phyloP scores from a whole-genome alignment of 2,888 invertebrate genomes.

The Crossocerus cetratus region DNA sequence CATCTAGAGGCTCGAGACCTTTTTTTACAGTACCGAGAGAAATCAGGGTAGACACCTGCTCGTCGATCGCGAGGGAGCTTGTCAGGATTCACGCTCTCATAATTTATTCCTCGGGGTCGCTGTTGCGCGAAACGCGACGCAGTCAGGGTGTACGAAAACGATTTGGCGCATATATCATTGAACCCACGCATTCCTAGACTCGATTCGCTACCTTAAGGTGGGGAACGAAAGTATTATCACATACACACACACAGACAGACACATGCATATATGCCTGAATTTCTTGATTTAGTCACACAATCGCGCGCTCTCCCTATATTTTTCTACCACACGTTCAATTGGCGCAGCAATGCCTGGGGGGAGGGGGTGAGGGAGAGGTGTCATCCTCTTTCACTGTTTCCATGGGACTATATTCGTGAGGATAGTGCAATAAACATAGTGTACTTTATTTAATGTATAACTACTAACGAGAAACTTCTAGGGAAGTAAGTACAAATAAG shows the following conservation, averaged over 20 bases:
- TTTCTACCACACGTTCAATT: constrained; percentile 51
- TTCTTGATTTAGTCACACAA: constrained; percentile 49
- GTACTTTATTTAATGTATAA: constrained; percentile 61
- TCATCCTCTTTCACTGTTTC: constrained; percentile 36
- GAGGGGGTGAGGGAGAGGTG: not conserved
- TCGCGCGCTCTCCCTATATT: constrained; percentile 49
- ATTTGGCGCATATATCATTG: constrained; percentile 19
- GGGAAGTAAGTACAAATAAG: constrained; percentile 63
- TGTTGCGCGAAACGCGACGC: constrained; percentile 18
- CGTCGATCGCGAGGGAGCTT: not conserved
- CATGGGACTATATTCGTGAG: constrained; percentile 53
- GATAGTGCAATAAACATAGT: constrained; percentile 66
- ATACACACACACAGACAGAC: not conserved
- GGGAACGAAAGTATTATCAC: no score
- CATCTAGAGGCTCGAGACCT: not conserved
- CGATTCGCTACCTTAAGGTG: no score
- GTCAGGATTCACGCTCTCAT: not conserved
- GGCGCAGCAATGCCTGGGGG: constrained; percentile 26
- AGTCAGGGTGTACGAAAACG: constrained; percentile 44
- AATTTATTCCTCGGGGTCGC: constrained; percentile 20
- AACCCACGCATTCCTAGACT: constrained; percentile 14
- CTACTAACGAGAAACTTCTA: constrained; percentile 46
- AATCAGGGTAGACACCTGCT: not conserved
- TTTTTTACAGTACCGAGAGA: not conserved
- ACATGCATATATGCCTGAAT: constrained; percentile 25